Evolutionary conservation across 1,140 invertebrate species (phyloP).

Genomic region (Drosophila varians): DNA sequence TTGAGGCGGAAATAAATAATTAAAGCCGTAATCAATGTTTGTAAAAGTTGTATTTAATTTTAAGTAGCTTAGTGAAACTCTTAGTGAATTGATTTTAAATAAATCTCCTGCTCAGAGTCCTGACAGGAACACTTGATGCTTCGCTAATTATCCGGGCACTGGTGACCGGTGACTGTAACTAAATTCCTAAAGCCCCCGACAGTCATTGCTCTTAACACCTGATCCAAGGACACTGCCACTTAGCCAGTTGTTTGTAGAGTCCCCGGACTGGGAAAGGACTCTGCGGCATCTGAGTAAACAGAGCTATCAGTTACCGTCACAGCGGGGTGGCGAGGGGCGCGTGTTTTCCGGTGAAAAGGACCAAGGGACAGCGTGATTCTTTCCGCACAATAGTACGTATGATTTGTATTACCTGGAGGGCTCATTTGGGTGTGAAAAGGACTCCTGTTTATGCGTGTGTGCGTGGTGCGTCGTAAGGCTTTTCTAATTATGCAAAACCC

Average conservation of each 20-base stretch:
- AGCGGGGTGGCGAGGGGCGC: not conserved
- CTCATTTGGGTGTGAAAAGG: conserved; percentile 12
- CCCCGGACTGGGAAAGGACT: conserved; percentile 18
- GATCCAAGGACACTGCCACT: conserved; percentile 54
- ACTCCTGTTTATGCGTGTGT: conserved; percentile 21
- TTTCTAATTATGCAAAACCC: conserved; percentile 53
- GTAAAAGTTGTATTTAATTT: not conserved
- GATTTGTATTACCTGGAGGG: conserved; percentile 40
- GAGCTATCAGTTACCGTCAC: conserved; percentile 46
- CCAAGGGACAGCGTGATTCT: conserved; percentile 9
- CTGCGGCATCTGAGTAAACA: conserved; percentile 52
- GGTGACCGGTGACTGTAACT: conserved; percentile 18
- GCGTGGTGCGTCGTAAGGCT: conserved; percentile 18
- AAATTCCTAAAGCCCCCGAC: conserved; percentile 11
- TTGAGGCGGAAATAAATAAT: not conserved
- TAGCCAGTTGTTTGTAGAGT: conserved; percentile 50
- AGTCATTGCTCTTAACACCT: conserved; percentile 52
- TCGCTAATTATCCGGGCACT: conserved; percentile 22
- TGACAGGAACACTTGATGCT: not conserved
- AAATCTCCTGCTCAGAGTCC: not conserved
- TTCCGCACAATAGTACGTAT: conserved; percentile 36
- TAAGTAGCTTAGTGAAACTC: not conserved
- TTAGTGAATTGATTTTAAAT: not conserved
- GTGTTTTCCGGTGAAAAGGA: not conserved
- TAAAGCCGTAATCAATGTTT: not conserved